A percentile compares a stretch with the other conserved stretches of the same genome.
These are phyloP conservation scores for Rhinogobio ventralis DNA, from an alignment of 2,797 vertebrate genomes.

Conservation along the genomic window DNA sequence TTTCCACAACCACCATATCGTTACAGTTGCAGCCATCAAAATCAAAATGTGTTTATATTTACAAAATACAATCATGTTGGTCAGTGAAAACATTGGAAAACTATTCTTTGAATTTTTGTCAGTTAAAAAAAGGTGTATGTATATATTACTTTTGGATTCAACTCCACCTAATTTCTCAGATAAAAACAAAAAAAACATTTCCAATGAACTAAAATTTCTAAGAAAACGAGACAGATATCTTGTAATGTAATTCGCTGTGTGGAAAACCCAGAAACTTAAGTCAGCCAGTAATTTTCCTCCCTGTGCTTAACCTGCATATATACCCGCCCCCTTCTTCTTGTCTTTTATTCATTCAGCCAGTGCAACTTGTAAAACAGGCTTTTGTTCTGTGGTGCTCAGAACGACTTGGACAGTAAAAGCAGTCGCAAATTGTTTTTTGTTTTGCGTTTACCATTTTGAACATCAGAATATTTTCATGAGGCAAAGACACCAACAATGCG, in stretches of 20 bases:
- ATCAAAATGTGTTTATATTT: too few relatives aligned
- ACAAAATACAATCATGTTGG: too few relatives aligned
- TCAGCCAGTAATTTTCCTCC: neutral
- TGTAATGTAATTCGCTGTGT: too few relatives aligned
- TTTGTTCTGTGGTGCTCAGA: neutral
- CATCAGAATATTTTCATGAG: neutral
- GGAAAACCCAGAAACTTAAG: too few relatives aligned
- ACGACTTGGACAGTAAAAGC: neutral
- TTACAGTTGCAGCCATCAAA: neutral
- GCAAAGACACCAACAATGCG: constrained; percentile 19
- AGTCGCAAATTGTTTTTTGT: neutral
- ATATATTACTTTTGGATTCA: too few relatives aligned
- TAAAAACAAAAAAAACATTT: too few relatives aligned
- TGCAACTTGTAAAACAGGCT: constrained; percentile 7
- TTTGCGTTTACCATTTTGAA: neutral
- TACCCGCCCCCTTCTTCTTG: neutral
- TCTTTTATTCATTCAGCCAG: neutral
- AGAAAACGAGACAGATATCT: neutral
- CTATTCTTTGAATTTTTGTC: too few relatives aligned
- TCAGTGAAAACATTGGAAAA: too few relatives aligned
- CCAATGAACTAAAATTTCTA: neutral
- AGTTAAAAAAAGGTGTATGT: too few relatives aligned
- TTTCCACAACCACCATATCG: too few relatives aligned
- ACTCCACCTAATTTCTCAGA: too few relatives aligned
- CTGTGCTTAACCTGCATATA: neutral